Base-by-base conservation (phyloP, 2,113 vertebrate genomes). In the Tupaia chinensis region DNA sequence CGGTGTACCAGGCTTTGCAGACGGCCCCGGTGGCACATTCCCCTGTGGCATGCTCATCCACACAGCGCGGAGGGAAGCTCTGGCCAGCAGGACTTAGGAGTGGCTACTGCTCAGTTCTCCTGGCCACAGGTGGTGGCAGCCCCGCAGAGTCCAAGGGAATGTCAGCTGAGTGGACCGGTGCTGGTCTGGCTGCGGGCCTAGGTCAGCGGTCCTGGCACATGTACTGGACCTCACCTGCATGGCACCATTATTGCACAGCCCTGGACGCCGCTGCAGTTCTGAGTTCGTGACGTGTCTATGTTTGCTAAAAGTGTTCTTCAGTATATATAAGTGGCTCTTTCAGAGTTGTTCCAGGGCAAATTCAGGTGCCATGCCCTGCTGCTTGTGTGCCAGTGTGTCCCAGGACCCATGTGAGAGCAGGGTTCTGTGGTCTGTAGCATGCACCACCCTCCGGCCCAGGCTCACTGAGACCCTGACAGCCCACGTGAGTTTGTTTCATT, bases 1-100 rank as follows among this genome's bases (percentile, higher is more conserved):
- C 29, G 25, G 32, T 0, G 7, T 15, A 32, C 3, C 6, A 5
- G 27, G 9, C 4, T 3, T 23, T 2, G 2, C 2, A 12, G 79
- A 58, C 53, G 56, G 5, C 1, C 10, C 32, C 76, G 27, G 56
- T 32, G n/a, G 27, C 2, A 29, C 9, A 2, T 23, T 82, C 4
- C 17, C n/a, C 3, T 22, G 5, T 9, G 34, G 34, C 12, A 25
- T 34, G 27, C 60, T 70, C 1, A 1, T 69, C 17, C 9, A 27
- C 10, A 20, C 9, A n/a, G 20, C 23, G 9, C 58, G 56, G 14
- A 1, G 61, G 9, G 70, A 69, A 85, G 9, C 20, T n/a, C 70
- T 70, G 15, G 22, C 5, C 1, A 60, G 25, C 34, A 27, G 3
- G 6, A 61, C 20, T 66, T 29, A 56, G 44, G 78, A 91, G 61